Evolutionary conservation across 2,888 invertebrate species (phyloP).

Genomic region (Stratiomys singularior): DNA sequence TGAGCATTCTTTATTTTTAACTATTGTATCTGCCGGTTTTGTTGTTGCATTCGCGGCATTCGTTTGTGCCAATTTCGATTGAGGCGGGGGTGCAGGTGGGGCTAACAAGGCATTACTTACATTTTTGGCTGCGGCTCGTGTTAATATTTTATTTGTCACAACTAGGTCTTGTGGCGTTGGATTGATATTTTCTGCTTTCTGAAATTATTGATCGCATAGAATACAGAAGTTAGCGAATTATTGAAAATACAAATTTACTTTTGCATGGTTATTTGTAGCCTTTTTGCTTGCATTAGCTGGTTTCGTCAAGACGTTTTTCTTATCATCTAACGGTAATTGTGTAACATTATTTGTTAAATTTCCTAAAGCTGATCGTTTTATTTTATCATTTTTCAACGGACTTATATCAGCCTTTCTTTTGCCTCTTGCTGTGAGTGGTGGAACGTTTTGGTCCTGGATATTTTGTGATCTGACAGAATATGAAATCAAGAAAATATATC

Average conservation of each 20-base stretch:
- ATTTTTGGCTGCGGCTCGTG: slow-evolving; percentile 59
- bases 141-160: slow-evolving; percentile 58
- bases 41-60: slow-evolving; percentile 50
- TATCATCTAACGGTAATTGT: slow-evolving; percentile 44
- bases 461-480: slow-evolving; percentile 53
- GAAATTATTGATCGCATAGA: slow-evolving; percentile 46
- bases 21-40: slow-evolving; percentile 65
- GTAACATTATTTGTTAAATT: slow-evolving; percentile 78
- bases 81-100: slow-evolving; percentile 58
- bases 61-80: slow-evolving; percentile 2
- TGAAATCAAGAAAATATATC: not conserved
- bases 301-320: slow-evolving; percentile 61
- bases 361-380: slow-evolving; percentile 85
- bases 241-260: not conserved
- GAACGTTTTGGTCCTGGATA: slow-evolving; percentile 60
- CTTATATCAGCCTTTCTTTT: slow-evolving; percentile 87
- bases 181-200: slow-evolving; percentile 60
- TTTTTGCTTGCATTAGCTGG: slow-evolving; percentile 27
- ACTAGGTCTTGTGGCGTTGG: slow-evolving; percentile 51
- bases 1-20: slow-evolving; percentile 61
- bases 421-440: slow-evolving; percentile 61
- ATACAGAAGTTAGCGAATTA: not conserved
- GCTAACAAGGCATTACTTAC: slow-evolving; percentile 63
- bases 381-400: slow-evolving; percentile 77
- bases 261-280: slow-evolving; percentile 20